Evolutionary conservation across 2,113 vertebrate genomes (phyloP).

Genomic region (Triplophysa dalaica): DNA sequence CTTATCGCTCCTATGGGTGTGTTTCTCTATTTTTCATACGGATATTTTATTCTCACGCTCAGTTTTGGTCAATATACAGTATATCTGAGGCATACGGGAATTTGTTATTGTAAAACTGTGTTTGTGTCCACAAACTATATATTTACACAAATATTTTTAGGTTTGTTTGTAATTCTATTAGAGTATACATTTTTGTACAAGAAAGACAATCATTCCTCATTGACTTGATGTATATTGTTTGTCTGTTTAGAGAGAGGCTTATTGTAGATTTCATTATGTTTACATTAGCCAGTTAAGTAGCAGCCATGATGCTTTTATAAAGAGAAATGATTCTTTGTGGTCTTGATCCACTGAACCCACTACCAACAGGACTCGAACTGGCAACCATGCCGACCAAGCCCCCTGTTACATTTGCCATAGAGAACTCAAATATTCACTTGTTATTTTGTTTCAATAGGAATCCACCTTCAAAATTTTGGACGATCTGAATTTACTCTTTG

Average conservation of each 20-base stretch:
- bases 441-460: neutral
- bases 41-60: neutral
- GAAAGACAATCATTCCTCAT: neutral
- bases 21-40: conserved; percentile 4
- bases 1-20: conserved; percentile 50
- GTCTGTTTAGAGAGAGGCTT: conserved; percentile 23
- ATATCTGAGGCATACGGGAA: neutral
- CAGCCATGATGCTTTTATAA: conserved; percentile 3
- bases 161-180: too few relatives aligned
- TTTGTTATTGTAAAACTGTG: neutral
- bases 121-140: neutral
- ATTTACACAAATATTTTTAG: too few relatives aligned
- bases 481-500: too few relatives aligned
- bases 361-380: too few relatives aligned
- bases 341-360: neutral
- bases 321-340: conserved; percentile 18
- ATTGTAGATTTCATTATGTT: conserved; percentile 28
- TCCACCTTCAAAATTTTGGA: too few relatives aligned
- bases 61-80: too few relatives aligned
- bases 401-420: neutral
- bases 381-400: too few relatives aligned
- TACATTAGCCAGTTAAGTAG: conserved; percentile 15
- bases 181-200: conserved; percentile 8
- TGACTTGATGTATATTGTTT: conserved; percentile 4
- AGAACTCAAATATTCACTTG: neutral